Base-by-base conservation (phyloP, 2,888 invertebrate species). In the Ochropleura leucogaster region DNA sequence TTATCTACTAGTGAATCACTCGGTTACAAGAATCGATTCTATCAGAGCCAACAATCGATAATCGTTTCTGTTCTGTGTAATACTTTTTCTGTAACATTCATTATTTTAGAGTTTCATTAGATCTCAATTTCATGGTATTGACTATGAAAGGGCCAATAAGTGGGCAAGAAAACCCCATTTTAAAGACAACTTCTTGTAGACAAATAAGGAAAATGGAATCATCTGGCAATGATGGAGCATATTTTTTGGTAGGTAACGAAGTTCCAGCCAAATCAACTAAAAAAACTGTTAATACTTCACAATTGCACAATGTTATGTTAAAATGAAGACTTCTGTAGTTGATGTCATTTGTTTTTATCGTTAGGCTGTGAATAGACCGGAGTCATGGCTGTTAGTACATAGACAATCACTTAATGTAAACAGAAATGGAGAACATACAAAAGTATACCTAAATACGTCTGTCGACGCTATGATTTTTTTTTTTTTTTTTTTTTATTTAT, bases 81-180 rank as follows among this genome's bases (percentile, higher is more conserved):
- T 42, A 70, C n/a, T 79, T 79, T 83, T 79, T 75, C 20, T 70
- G 46, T 62, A 53, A 20, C 18, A 69, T 49, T 53, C 30, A 64
- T 49, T 53, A 60, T 60, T 82, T 74, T 30, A 49, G 74, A 69
- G 69, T 72, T 72, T 70, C 83, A 85, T 85, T 79, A 74, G 44
- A 68, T 74, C 30, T 55, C 60, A 74, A 85, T 85, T 85, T 85
- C 82, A 85, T 76, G 84, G 82, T 82, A 60, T 70, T 40, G 42
- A 42, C 47, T 49, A 77, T 80, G 68, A 80, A 74, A 77, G 77
- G 70, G 73, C 62, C 65, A 57, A 14, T 82, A 65, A 79, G 66
- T 74, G 49, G 16, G 18, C 20, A 78, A 75, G 74, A 84, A 82
- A 76, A 63, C n/a, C 40, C 10, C 18, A 44, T 12, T 72, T 65